Base-by-base conservation (phyloP, 2,888 invertebrate genomes). In the Pristionchus fissidentatus region DNA sequence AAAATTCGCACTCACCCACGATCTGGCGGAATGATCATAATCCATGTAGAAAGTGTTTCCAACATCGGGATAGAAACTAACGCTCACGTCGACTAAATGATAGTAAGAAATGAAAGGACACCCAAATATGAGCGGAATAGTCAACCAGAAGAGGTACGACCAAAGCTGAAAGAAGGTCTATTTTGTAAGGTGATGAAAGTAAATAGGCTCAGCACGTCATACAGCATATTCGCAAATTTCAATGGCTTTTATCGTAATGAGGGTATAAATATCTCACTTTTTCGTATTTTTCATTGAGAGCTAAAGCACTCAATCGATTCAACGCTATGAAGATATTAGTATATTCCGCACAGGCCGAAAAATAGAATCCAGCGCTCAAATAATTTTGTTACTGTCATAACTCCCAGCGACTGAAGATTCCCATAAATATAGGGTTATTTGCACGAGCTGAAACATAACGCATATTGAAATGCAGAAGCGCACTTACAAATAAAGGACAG, bases 81-180 rank as follows among this genome's bases (percentile, higher is more conserved):
- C 26, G 3, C 10, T n/a, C 0, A 15, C 8, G 13, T 70, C 70
- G 19, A 70, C 3, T 4, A 70, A 70, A 41, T 70, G 70, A 41
- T 70, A 70, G 43, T 70, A 70, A 15, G 70, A 70, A 0, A 70
- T 41, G 70, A 70, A 70, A 0, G 70, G 70, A 26, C 22, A 70
- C 1, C 70, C 70, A 26, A 70, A 70, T 0, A 70, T 70, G 1
- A 41, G 26, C 1, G 70, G 70, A n/a, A 70, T 22, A 43, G 8
- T 43, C 3, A 70, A 13, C 70, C 70, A 70, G 0, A 22, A 15
- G n/a, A 70, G 26, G 7, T 13, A n/a, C 2, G n/a, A n/a, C 70
- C 70, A 70, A 10, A 70, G 10, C 70, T 70, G 32, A 41, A 70
- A n/a, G n/a, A n/a, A n/a, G n/a, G n/a, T n/a, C n/a, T n/a, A n/a